A percentile compares a stretch with the other conserved stretches of the same genome.
phyloP scores from a whole-genome alignment of 1,140 invertebrate species.

The Ridgeia piscesae region DNA sequence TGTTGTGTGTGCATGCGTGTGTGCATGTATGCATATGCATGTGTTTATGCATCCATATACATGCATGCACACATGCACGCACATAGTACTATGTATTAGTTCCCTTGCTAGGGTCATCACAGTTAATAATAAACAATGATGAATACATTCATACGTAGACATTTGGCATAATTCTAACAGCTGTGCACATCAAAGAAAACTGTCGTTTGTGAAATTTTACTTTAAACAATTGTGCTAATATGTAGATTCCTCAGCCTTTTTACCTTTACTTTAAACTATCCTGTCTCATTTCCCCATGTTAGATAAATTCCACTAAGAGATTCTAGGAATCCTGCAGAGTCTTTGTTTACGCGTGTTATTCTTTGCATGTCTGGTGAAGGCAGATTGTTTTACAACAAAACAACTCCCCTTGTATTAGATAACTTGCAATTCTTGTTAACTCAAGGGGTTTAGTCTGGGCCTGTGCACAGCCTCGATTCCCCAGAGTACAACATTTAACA shows the following conservation, averaged over 20 bases:
- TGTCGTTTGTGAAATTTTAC: not conserved
- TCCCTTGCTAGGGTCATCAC: not conserved
- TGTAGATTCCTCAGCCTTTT: not conserved
- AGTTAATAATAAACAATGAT: not conserved
- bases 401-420: not conserved
- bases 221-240: too few relatives aligned
- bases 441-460: not conserved
- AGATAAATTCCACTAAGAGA: not conserved
- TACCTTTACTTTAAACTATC: not conserved
- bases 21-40: not conserved
- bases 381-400: not conserved
- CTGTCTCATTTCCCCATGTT: not conserved
- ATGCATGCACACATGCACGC: not conserved
- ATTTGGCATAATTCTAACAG: not conserved
- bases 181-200: not conserved
- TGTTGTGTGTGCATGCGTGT: not conserved
- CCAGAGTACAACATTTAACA: not conserved
- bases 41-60: not conserved
- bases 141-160: not conserved
- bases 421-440: not conserved
- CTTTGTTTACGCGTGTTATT: not conserved
- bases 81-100: not conserved
- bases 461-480: not conserved
- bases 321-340: not conserved
- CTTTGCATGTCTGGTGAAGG: not conserved